These are phyloP conservation scores for Holacanthus passer DNA, from an alignment of 2,113 vertebrate species.

Conservation along the genomic window DNA sequence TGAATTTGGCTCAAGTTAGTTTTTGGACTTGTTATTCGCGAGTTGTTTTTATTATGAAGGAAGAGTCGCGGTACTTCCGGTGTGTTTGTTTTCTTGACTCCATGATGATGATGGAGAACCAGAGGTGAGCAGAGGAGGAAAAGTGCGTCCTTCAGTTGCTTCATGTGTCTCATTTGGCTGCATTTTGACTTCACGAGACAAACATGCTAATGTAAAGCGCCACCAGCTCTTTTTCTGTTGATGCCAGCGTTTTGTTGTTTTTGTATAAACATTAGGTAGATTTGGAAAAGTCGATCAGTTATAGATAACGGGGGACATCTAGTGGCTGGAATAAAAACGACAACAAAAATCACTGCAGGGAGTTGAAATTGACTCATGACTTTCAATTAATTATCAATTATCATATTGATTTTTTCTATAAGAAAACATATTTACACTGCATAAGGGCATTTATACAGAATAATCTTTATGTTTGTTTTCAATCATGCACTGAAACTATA, in stretches of 20 bases:
- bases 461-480: background rate
- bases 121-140: constrained; percentile 21
- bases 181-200: background rate
- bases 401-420: no score
- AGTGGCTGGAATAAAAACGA: constrained; percentile 36
- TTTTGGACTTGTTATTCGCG: no score
- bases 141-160: background rate
- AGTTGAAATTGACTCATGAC: background rate
- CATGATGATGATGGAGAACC: background rate
- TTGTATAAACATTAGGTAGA: constrained; percentile 2
- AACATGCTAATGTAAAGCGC: background rate
- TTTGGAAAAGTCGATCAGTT: background rate
- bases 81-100: background rate
- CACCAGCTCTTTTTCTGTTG: background rate
- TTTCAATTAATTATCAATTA: no score
- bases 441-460: background rate
- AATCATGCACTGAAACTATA: background rate
- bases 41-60: constrained; percentile 39
- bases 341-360: constrained; percentile 2
- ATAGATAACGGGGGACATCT: constrained; percentile 55
- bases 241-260: constrained; percentile 18
- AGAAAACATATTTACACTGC: background rate
- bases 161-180: background rate
- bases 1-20: no score
- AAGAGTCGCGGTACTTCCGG: background rate